These are phyloP conservation scores for Thumatha senex DNA, from an alignment of 2,888 invertebrate species.

Conservation along the genomic window DNA sequence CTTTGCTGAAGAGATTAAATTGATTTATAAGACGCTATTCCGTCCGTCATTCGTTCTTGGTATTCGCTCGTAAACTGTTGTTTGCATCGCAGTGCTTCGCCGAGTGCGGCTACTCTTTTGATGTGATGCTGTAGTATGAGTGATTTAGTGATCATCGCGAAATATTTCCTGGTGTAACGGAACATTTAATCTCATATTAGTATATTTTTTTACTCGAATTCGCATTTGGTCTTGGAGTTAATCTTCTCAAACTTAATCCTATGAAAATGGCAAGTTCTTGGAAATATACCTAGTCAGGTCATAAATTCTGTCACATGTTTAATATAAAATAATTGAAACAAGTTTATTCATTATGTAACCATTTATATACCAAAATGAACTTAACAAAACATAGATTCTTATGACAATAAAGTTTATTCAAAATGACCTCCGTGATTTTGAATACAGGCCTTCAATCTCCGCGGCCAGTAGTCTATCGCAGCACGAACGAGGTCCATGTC, in stretches of 20 bases:
- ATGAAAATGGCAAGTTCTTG: no score
- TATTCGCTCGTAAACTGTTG: conserved; percentile 63
- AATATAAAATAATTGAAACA: no score
- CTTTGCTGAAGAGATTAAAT: conserved; percentile 70
- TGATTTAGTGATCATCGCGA: conserved; percentile 56
- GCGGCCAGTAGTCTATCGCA: no score
- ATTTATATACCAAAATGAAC: no score
- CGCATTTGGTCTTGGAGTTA: neutral
- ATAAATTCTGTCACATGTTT: no score
- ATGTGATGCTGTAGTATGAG: conserved; percentile 63
- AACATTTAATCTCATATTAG: conserved; percentile 18
- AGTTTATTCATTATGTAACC: no score
- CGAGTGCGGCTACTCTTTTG: conserved; percentile 54
- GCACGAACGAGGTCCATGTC: no score
- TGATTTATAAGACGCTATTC: conserved; percentile 72
- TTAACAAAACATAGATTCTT: no score
- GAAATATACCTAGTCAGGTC: no score
- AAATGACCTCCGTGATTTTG: no score
- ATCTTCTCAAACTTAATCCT: neutral
- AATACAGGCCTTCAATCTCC: no score
- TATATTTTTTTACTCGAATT: neutral
- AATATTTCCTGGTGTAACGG: conserved; percentile 48
- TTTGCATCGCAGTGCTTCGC: conserved; percentile 47
- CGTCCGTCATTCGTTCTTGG: conserved; percentile 67
- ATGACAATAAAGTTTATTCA: no score